Conservation (phyloP, 2,797 vertebrate genomes). For the Gallinago solitaria region DNA sequence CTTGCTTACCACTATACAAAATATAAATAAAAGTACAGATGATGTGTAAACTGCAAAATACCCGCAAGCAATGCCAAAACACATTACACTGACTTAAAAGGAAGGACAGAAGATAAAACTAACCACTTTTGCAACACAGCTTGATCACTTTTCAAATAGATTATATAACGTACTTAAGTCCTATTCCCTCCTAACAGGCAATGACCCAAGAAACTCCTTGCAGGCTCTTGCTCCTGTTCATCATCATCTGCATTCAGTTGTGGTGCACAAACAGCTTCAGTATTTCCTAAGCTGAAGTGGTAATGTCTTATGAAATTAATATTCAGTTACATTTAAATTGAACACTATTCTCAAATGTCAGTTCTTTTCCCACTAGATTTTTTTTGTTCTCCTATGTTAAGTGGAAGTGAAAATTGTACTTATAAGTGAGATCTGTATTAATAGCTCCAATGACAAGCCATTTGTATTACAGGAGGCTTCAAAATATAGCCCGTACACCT, state of each 20-base stretch:
- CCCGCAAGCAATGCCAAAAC: not conserved
- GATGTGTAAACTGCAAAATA: not conserved
- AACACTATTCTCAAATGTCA: not conserved
- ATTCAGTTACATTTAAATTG: not conserved
- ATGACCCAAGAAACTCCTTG: slow-evolving; percentile 8
- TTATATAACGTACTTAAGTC: not conserved
- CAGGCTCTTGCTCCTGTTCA: not conserved
- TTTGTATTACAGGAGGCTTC: not conserved
- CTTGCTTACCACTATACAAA: not conserved
- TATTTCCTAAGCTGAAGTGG: not conserved
- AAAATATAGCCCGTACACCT: not conserved
- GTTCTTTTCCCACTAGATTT: not conserved
- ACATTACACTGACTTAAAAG: not conserved
- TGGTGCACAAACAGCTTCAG: not conserved
- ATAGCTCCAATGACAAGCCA: not conserved
- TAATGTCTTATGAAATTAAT: not conserved
- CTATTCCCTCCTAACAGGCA: not conserved
- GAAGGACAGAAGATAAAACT: not conserved
- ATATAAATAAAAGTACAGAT: not conserved
- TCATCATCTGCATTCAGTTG: not conserved
- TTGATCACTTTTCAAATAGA: slow-evolving; percentile 4
- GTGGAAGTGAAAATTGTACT: not conserved
- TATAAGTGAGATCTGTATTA: not conserved
- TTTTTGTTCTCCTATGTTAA: not conserved
- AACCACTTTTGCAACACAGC: not conserved